Evolutionary conservation across 2,888 invertebrate species (phyloP).

Genomic region (Rosalia funebris): DNA sequence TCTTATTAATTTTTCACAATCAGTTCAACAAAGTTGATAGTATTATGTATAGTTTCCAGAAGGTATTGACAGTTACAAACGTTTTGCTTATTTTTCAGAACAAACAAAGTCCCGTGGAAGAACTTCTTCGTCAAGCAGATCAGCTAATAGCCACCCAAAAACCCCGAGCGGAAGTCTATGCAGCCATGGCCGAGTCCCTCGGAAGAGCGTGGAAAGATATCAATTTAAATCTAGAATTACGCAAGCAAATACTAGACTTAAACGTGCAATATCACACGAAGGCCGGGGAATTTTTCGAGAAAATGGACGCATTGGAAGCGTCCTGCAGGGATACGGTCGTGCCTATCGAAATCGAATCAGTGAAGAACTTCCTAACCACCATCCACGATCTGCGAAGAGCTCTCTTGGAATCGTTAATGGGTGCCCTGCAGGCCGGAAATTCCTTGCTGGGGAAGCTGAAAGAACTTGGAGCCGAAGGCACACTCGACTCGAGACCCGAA

Average conservation of each 20-base stretch:
- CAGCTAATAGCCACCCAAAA: constrained; percentile 81
- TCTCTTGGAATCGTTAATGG: constrained; percentile 81
- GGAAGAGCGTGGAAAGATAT: constrained; percentile 85
- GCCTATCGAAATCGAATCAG: constrained; percentile 78
- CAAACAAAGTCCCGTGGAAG: constrained; percentile 89
- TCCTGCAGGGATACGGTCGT: constrained; percentile 75
- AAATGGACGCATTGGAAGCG: constrained; percentile 75
- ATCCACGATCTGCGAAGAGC: constrained; percentile 78
- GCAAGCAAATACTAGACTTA: constrained; percentile 80
- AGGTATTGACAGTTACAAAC: too few species aligned
- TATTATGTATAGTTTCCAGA: too few species aligned
- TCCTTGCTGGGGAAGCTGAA: constrained; percentile 77
- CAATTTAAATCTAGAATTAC: constrained; percentile 78
- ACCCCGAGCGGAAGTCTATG: constrained; percentile 81
- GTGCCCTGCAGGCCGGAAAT: constrained; percentile 84
- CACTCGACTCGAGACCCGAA: constrained; percentile 79
- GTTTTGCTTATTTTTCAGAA: too few species aligned
- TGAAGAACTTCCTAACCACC: constrained; percentile 74
- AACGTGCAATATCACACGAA: constrained; percentile 82
- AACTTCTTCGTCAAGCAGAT: constrained; percentile 87
- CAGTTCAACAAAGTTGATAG: too few species aligned
- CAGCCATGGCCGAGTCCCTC: constrained; percentile 87
- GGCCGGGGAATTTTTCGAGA: constrained; percentile 75
- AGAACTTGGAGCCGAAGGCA: constrained; percentile 78
- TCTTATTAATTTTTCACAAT: too few species aligned